A percentile compares a stretch with the other conserved stretches of the same genome.
These are phyloP conservation scores for Scaptomyza montana DNA, from an alignment of 1,140 invertebrate species.

Conservation along the genomic window DNA sequence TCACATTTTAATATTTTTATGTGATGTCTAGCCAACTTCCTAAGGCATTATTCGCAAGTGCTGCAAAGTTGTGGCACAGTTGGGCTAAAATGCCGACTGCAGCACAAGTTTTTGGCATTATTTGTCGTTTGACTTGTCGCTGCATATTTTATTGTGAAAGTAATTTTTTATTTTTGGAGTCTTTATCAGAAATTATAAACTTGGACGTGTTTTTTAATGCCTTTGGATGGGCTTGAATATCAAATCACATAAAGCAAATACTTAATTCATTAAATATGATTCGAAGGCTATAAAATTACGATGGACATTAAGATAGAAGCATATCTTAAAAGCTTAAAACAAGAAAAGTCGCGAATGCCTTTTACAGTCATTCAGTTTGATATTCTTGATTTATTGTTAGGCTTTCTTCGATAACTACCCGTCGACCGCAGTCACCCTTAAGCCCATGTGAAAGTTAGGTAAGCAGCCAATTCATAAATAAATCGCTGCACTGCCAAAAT, in stretches of 20 bases:
- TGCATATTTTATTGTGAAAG: conserved; percentile 10
- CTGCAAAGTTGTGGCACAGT: not conserved
- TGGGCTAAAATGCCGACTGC: conserved; percentile 16
- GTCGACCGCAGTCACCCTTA: not conserved
- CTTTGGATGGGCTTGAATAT: not conserved
- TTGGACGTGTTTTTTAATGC: conserved; percentile 1
- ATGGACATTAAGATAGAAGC: no score
- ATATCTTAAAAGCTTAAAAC: no score
- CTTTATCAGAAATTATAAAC: conserved; percentile 32
- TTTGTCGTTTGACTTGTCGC: conserved; percentile 12
- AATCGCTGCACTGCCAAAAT: conserved; percentile 51
- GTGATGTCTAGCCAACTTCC: conserved; percentile 25
- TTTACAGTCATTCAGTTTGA: not conserved
- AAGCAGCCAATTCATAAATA: conserved; percentile 40
- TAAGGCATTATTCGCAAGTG: conserved; percentile 12
- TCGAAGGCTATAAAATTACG: not conserved
- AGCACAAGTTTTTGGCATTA: conserved; percentile 24
- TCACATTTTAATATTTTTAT: conserved; percentile 24
- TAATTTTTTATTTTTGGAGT: not conserved
- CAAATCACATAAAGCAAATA: no score
- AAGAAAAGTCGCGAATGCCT: not conserved
- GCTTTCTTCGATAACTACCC: not conserved
- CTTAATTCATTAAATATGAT: not conserved
- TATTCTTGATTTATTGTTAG: conserved; percentile 2
- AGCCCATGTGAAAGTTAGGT: not conserved